A percentile compares a stretch with the other conserved stretches of the same genome.
These are phyloP conservation scores for Pollenia amentaria DNA, from an alignment of 2,888 invertebrate genomes.

Conservation along the genomic window DNA sequence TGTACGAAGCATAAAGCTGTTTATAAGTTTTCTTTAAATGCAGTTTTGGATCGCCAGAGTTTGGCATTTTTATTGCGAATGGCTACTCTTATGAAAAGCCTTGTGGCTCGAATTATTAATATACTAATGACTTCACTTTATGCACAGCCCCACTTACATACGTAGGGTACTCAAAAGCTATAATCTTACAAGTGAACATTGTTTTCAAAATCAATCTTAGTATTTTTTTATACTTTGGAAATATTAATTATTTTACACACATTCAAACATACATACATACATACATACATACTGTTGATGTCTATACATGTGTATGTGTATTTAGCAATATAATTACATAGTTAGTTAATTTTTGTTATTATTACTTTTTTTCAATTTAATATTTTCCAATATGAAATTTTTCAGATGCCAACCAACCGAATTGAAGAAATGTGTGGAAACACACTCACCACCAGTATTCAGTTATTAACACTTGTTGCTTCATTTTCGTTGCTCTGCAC, in stretches of 20 bases:
- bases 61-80: too few species aligned
- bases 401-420: conserved; percentile 25
- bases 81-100: too few species aligned
- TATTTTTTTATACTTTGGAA: background rate
- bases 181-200: background rate
- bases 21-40: too few species aligned
- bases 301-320: conserved; percentile 36
- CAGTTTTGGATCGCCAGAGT: too few species aligned
- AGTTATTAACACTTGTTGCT: conserved; percentile 56
- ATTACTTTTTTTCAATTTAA: conserved; percentile 27
- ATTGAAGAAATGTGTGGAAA: conserved; percentile 47
- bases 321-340: conserved; percentile 27
- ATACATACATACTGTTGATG: conserved; percentile 1
- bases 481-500: conserved; percentile 15
- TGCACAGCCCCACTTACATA: background rate
- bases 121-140: too few species aligned
- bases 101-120: too few species aligned
- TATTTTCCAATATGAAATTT: conserved; percentile 43
- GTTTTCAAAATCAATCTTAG: background rate
- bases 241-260: conserved; percentile 10
- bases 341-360: conserved; percentile 47
- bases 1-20: too few species aligned
- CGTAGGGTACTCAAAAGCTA: conserved; percentile 6
- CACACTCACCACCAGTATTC: conserved; percentile 13
- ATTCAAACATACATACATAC: too few species aligned